These are phyloP conservation scores for Mungos mungo DNA, from an alignment of 2,113 vertebrate genomes.

Conservation along the genomic window DNA sequence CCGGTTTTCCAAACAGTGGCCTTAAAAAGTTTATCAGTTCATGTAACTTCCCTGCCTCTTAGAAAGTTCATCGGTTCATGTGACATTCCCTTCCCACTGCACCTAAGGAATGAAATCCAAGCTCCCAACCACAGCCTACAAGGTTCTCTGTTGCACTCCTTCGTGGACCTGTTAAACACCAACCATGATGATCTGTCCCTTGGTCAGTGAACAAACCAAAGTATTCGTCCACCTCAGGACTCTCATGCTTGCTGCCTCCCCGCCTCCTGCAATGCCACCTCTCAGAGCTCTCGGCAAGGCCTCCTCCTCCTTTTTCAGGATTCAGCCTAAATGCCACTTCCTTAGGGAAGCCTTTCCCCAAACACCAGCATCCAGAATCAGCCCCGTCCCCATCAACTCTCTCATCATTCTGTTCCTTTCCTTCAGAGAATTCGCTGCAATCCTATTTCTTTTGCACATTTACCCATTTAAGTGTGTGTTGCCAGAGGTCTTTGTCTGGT, in stretches of 20 bases:
- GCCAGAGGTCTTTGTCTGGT: neutral
- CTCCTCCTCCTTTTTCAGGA: neutral
- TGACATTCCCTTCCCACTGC: neutral
- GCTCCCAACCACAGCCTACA: neutral
- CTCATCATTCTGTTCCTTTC: neutral
- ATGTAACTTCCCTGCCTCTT: neutral
- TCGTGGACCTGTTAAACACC: accelerated
- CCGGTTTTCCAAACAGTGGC: neutral
- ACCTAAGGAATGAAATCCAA: neutral
- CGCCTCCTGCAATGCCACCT: neutral
- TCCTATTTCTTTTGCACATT: neutral
- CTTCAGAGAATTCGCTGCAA: neutral
- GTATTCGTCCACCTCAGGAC: neutral
- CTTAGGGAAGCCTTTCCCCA: neutral
- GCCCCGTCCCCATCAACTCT: too few relatives aligned
- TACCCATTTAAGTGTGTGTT: neutral
- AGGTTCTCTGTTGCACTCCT: neutral
- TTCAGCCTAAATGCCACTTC: neutral
- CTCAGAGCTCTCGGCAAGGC: neutral
- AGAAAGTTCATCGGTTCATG: neutral
- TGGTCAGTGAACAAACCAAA: neutral
- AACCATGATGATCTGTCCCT: neutral
- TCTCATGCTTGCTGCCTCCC: accelerated
- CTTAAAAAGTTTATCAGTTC: neutral
- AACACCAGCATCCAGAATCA: neutral